Base-by-base conservation (phyloP, 2,888 invertebrate species). In the Tuberolachnus salignus region DNA sequence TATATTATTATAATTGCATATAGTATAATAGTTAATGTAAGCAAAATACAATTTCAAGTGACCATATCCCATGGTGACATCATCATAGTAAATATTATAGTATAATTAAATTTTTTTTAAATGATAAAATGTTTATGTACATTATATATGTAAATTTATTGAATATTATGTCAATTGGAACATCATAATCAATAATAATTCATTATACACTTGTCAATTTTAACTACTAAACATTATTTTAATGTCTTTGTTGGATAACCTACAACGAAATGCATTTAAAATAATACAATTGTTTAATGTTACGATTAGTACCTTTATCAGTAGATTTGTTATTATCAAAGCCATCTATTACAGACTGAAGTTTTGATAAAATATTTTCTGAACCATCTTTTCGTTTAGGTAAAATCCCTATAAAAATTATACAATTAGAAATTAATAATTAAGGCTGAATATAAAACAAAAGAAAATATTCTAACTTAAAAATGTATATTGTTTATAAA, bases 301-400 rank as follows among this genome's bases (percentile, higher is more conserved):
- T 46, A 11, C n/a, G 1, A 26, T 46, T 6, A 57, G 23, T 61
- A 80, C 78, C 78, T 69, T 67, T 67, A 67, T 78, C 67, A n/a
- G 59, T 78, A 8, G 78, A 59, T 11, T 57, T 67, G 26, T 19
- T 66, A 34, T 6, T 34, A 51, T 78, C 67, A 49, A 66, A 75
- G 16, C 57, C 75, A 11, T 69, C 78, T 21, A 78, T 67, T 16
- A 75, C 78, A 34, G 95, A 94, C 87, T 97, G 97, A 81, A 97
- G 90, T 86, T 94, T 95, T 80, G 94, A 94, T 84, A 95, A 94
- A 83, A 97, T 93, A 82, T 91, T 94, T 86, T 97, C 97, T 0
- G 97, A 97, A 69, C 96, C 94, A 85, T 97, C 97, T 88, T 97
- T 97, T 89, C 97, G 94, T 87, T 96, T 97, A 80, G 95, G 94